Conservation (phyloP, 2,113 vertebrate species). For the Parus major region DNA sequence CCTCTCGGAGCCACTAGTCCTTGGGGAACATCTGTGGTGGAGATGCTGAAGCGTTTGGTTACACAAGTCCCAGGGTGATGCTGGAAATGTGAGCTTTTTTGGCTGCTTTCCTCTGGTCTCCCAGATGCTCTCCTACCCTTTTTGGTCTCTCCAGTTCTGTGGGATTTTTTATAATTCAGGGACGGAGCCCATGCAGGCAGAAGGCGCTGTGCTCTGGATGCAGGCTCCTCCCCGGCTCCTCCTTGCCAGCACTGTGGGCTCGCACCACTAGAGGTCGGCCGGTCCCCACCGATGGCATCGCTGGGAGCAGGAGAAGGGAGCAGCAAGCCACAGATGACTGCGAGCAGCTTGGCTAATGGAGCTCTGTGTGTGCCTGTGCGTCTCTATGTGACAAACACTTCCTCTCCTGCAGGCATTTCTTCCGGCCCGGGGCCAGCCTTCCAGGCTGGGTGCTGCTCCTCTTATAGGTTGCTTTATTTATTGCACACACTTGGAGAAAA, state of each 20-base stretch:
- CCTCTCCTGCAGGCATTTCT: background rate
- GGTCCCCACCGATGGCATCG: background rate
- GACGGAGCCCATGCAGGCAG: rapidly evolving
- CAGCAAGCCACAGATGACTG: background rate
- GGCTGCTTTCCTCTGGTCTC: background rate
- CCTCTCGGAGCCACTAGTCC: background rate
- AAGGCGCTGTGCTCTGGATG: background rate
- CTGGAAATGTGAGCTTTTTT: background rate
- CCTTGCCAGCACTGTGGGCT: background rate
- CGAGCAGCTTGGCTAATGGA: background rate
- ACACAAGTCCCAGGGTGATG: background rate
- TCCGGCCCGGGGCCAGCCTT: background rate
- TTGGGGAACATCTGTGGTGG: background rate
- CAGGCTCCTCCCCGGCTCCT: background rate
- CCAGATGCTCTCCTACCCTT: background rate
- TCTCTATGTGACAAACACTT: background rate
- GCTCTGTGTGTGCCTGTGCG: background rate
- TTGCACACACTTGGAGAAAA: background rate
- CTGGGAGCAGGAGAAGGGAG: background rate
- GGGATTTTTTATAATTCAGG: background rate
- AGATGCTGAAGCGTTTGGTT: background rate
- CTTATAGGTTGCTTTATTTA: background rate
- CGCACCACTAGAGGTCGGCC: constrained; percentile 65
- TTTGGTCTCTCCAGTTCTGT: background rate
- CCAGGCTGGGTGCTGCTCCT: background rate